These are phyloP conservation scores for Kryptolebias ocellatus DNA, from an alignment of 2,797 vertebrate species.

Conservation along the genomic window DNA sequence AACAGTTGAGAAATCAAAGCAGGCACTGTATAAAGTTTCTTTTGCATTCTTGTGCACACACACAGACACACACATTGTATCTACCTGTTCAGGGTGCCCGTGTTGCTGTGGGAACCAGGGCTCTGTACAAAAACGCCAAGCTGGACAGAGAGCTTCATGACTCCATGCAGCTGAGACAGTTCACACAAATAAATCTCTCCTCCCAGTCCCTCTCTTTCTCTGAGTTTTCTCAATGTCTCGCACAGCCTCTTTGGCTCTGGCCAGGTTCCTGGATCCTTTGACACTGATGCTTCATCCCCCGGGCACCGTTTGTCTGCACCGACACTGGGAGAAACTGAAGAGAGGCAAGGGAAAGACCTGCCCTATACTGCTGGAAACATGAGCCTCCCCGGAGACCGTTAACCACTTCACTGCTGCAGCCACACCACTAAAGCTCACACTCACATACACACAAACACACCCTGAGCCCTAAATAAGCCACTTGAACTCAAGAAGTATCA, in stretches of 20 bases:
- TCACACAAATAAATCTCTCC: constrained; percentile 49
- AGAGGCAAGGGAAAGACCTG: constrained; percentile 53
- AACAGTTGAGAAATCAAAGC: constrained; percentile 19
- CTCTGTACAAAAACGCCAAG: constrained; percentile 63
- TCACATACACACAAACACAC: constrained; percentile 59
- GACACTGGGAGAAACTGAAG: constrained; percentile 42
- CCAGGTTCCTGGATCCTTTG: constrained; percentile 64
- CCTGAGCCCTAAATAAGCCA: constrained; percentile 55
- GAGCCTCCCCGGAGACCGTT: constrained; percentile 73
- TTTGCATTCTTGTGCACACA: background rate
- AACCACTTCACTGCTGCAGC: constrained; percentile 77
- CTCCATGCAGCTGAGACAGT: constrained; percentile 66
- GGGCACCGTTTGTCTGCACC: constrained; percentile 58
- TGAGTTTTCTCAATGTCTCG: constrained; percentile 5
- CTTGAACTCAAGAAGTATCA: constrained; percentile 52
- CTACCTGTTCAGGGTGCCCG: constrained; percentile 70
- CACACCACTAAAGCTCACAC: constrained; percentile 38
- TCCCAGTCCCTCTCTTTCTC: constrained; percentile 21
- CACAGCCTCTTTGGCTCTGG: constrained; percentile 41
- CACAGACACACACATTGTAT: constrained; percentile 32
- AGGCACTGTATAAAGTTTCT: constrained; percentile 2
- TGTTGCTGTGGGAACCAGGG: constrained; percentile 73
- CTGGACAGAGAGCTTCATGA: constrained; percentile 78
- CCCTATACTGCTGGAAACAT: constrained; percentile 68
- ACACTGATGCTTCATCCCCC: constrained; percentile 71